Base-by-base conservation (phyloP, 2,888 invertebrate species). In the Sarcophaga variegata region DNA sequence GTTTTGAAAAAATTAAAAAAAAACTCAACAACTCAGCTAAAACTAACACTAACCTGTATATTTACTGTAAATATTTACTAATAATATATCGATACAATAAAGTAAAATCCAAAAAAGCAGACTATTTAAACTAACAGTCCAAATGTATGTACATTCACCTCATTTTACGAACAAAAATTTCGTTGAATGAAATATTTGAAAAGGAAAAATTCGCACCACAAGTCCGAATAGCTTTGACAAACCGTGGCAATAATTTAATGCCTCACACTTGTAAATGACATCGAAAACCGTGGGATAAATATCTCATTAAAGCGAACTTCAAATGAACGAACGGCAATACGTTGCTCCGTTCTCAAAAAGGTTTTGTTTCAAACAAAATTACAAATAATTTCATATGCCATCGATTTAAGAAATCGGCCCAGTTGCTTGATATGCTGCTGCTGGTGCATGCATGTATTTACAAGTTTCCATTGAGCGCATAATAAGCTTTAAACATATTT, bases 261-360 rank as follows among this genome's bases (percentile, higher is more conserved):
- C 70, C 78, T 83, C 59, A 79, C 83, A 78, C 83, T 83, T 70
- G 78, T 22, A 79, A 87, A 87, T 87, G 86, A 81, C 86, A 87
- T 87, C 78, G 54, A 81, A 87, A 83, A 87, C 81, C 86, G 86
- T 87, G 83, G 81, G 86, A 87, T 86, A 86, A 83, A 83, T 86
- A 76, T 75, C 83, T 66, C 45, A 67, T 75, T 71, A 77, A 71
- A 64, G 75, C 69, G 81, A 54, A 17, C 4, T 54, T 70, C 60
- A 87, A 27, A 27, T 64, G 59, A 64, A 37, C 27, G 22, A 22
- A 22, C 22, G 1, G 22, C 22, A 22, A 27, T 27, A 27, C 37
- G 37, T 37, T 37, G 37, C 37, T 37, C 37, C 37, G 37, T 37
- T 37, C 10, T 10, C 8, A 37, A 37, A 37, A 37, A 37, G 37